phyloP scores from a whole-genome alignment of 2,113 vertebrate genomes.

The Spizaetus ornatus region DNA sequence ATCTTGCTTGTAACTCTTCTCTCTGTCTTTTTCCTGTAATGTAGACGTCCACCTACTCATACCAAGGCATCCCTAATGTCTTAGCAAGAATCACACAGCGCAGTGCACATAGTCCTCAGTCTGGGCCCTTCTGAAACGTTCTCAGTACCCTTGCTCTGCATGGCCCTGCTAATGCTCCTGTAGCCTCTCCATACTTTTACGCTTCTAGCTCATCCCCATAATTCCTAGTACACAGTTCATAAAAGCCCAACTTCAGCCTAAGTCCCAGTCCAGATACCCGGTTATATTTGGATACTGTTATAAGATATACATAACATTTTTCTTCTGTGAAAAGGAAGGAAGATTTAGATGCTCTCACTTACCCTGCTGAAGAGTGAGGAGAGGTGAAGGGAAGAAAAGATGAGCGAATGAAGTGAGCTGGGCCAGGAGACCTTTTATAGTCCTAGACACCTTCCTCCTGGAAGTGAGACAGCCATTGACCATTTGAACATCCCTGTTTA shows the following conservation, averaged over 20 bases:
- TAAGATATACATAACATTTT: rapidly evolving
- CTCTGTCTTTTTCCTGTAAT: rapidly evolving
- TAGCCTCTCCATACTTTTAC: neutral
- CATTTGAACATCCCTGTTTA: slow-evolving; percentile 11
- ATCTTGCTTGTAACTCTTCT: rapidly evolving
- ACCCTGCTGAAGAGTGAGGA: slow-evolving; percentile 20
- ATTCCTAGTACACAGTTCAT: rapidly evolving
- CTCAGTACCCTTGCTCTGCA: rapidly evolving
- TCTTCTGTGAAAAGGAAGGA: neutral
- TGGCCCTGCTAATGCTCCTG: neutral
- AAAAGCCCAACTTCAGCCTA: neutral
- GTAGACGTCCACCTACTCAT: rapidly evolving
- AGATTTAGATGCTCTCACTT: neutral
- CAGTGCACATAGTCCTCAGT: rapidly evolving
- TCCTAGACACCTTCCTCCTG: neutral
- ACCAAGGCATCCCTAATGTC: neutral
- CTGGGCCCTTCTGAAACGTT: neutral
- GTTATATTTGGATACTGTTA: rapidly evolving
- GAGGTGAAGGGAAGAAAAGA: neutral
- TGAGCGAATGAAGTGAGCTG: neutral
- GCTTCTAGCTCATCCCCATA: rapidly evolving
- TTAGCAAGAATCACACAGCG: neutral
- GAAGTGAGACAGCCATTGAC: slow-evolving; percentile 56
- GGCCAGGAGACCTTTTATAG: slow-evolving; percentile 36
- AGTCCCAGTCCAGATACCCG: neutral